Evolutionary conservation across 2,113 vertebrate genomes (phyloP).

Genomic region (Eretmochelys imbricata): DNA sequence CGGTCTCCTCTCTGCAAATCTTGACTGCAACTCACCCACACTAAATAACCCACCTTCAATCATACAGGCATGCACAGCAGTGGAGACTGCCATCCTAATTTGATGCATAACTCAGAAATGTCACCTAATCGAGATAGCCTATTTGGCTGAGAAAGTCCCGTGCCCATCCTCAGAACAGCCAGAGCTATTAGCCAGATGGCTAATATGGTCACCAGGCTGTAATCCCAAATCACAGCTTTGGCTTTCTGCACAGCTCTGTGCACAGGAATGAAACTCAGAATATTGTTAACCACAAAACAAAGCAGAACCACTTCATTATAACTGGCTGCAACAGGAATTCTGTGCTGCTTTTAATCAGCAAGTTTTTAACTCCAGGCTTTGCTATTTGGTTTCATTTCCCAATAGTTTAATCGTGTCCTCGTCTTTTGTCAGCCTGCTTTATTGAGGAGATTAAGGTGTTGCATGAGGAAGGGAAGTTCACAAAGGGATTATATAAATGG

Average conservation of each 20-base stretch:
- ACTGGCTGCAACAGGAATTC: constrained; percentile 70
- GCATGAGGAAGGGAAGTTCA: constrained; percentile 69
- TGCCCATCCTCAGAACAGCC: constrained; percentile 36
- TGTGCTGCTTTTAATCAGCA: constrained; percentile 70
- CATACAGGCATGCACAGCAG: neutral
- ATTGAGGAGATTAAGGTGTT: constrained; percentile 48
- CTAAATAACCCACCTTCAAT: neutral
- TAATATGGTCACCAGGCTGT: constrained; percentile 57
- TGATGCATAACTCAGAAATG: neutral
- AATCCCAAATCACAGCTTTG: constrained; percentile 51
- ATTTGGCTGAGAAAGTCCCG: constrained; percentile 58
- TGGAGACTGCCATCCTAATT: neutral
- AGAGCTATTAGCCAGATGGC: constrained; percentile 69
- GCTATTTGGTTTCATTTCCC: constrained; percentile 71
- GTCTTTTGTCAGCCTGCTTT: constrained; percentile 56
- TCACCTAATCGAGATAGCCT: constrained; percentile 2
- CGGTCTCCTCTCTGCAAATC: neutral
- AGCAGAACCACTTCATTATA: constrained; percentile 65
- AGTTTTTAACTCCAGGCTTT: constrained; percentile 67
- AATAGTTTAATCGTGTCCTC: constrained; percentile 43
- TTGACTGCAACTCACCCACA: fast-evolving
- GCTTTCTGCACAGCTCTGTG: constrained; percentile 37
- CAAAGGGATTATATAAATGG: constrained; percentile 59
- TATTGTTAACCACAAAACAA: constrained; percentile 69
- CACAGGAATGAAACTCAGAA: constrained; percentile 51